phyloP scores from a whole-genome alignment of 2,113 vertebrate genomes.

The Semicossyphus pulcher region DNA sequence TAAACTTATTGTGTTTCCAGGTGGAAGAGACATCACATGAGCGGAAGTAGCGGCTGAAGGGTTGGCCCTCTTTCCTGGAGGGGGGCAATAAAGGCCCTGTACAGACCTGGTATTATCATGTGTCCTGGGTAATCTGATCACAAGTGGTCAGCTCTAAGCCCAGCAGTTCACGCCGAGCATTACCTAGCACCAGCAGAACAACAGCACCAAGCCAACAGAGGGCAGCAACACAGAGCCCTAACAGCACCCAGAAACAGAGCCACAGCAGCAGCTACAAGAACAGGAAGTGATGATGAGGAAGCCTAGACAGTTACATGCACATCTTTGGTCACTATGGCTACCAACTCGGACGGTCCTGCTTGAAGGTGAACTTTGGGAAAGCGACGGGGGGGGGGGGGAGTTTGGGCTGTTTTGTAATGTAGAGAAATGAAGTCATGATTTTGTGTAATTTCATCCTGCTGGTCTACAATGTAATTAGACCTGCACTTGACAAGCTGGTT shows the following conservation, averaged over 20 bases:
- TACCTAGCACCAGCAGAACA: conserved; percentile 53
- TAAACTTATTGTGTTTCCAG: conserved; percentile 78
- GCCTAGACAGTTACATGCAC: conserved; percentile 58
- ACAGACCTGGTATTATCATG: no score
- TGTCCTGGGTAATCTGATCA: no score
- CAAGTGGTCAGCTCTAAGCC: no score
- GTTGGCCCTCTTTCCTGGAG: conserved; percentile 89
- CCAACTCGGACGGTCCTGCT: conserved; percentile 18
- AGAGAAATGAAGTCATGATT: conserved; percentile 62
- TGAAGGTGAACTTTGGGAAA: conserved; percentile 21
- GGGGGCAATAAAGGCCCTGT: conserved; percentile 59
- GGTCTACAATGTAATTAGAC: conserved; percentile 13
- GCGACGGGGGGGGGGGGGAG: not conserved
- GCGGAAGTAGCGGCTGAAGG: conserved; percentile 93
- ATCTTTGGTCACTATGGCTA: not conserved
- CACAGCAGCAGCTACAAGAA: conserved; percentile 19
- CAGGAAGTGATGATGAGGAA: conserved; percentile 87
- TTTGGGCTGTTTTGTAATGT: conserved; percentile 54
- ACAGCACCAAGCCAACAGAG: conserved; percentile 1
- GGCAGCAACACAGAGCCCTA: conserved; percentile 24
- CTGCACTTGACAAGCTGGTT: not conserved
- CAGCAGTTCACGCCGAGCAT: no score
- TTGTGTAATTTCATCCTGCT: conserved; percentile 44
- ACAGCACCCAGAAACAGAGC: conserved; percentile 26
- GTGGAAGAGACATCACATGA: conserved; percentile 95